Base-by-base conservation (phyloP, 2,113 vertebrate species). In the Actinemys pallida region DNA sequence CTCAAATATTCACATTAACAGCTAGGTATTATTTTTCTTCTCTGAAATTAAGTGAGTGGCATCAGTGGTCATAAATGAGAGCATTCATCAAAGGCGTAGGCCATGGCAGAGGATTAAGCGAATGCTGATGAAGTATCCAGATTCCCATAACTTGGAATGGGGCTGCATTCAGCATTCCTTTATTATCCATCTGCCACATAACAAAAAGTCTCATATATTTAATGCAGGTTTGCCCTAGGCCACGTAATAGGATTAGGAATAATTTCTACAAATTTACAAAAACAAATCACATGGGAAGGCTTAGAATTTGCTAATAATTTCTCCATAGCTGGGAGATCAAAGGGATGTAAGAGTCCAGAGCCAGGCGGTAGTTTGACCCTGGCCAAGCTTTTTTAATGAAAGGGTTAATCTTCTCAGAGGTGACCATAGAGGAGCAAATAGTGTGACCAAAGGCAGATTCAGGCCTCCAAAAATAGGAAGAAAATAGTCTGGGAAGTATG, bases 351-450 rank as follows among this genome's bases (percentile, higher is more conserved):
- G 98, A 98, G 98, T 98, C 98, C 98, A 96, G 98, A 99, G 98
- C 98, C 98, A 98, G 98, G 98, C 99, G 96, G 99, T 98, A 98
- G 99, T 98, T 99, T 99, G 99, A 99, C 99, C 99, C 99, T 98
- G 98, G 98, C 98, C 98, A 98, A 98, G 99, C 98, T 98, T 99
- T 99, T 98, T 99, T 99, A 99, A 99, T 99, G 99, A 99, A 99
- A 99, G 99, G 99, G 99, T 99, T 99, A 99, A 99, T 99, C 99
- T 99, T 99, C 98, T 99, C 99, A 98, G 98, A 99, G 99, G 99
- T 99, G 99, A 99, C 99, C 98, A 99, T 99, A 99, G 99, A 99
- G 98, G 98, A 99, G 99, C 99, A 99, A 98, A 98, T 98, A 98
- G 98, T 99, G 99, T 99, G 99, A 99, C 99, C 99, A 99, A 99